Evolutionary conservation across 1,140 invertebrate genomes (phyloP).

Genomic region (Temnothorax curvispinosus): DNA sequence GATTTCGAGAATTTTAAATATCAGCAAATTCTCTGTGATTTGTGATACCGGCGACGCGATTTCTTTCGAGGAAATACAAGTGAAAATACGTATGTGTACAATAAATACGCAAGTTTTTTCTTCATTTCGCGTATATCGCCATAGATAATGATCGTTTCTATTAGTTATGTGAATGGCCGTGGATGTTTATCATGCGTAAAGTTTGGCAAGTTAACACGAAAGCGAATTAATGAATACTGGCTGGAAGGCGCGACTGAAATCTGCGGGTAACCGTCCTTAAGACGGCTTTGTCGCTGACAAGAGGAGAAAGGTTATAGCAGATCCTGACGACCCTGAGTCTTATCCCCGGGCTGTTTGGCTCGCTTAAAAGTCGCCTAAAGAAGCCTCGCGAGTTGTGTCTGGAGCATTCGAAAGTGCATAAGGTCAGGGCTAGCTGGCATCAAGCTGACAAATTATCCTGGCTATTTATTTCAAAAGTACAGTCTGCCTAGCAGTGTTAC

Average conservation of each 20-base stretch:
- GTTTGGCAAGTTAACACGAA: conserved; percentile 8
- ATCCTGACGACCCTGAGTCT: conserved; percentile 77
- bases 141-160: not conserved
- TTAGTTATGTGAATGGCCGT: not conserved
- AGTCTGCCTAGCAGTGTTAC: not conserved
- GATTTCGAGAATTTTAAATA: not conserved
- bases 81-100: not conserved
- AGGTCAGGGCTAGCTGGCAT: conserved; percentile 75
- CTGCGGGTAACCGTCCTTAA: conserved; percentile 19
- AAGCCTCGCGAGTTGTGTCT: conserved; percentile 65
- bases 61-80: not conserved
- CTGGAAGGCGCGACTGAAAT: not conserved
- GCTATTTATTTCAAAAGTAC: not conserved
- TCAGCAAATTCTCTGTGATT: not conserved
- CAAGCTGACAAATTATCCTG: conserved; percentile 31
- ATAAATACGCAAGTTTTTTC: not conserved
- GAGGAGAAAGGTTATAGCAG: conserved; percentile 71
- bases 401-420: conserved; percentile 67
- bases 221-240: not conserved
- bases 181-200: not conserved
- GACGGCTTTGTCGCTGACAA: conserved; percentile 41
- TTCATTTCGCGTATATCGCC: not conserved
- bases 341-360: conserved; percentile 69
- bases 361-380: conserved; percentile 62
- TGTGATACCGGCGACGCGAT: not conserved